A percentile compares a stretch with the other conserved stretches of the same genome.
Evolutionary conservation across 2,113 vertebrate genomes (phyloP).

Genomic region (Rhinoptilus africanus): DNA sequence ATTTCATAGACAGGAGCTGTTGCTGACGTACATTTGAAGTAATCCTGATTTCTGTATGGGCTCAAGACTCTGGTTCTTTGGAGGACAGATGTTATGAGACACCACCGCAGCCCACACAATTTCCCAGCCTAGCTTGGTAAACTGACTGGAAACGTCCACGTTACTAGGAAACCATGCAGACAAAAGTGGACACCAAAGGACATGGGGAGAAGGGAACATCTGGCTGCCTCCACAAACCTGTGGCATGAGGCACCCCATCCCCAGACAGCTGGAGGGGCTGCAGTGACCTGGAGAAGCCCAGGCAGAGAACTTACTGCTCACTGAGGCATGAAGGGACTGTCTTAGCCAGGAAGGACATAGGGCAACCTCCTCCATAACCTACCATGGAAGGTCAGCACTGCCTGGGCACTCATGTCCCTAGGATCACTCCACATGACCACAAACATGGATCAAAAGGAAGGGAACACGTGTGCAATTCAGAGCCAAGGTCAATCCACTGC

Average conservation of each 20-base stretch:
- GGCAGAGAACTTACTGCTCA: background rate
- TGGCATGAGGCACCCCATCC: background rate
- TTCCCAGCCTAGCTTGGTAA: background rate
- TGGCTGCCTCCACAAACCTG: background rate
- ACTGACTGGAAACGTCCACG: background rate
- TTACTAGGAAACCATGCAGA: background rate
- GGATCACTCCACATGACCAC: background rate
- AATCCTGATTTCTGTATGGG: background rate
- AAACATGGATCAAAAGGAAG: background rate
- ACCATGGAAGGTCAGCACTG: background rate
- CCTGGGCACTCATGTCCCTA: background rate
- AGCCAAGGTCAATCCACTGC: background rate
- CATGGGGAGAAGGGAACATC: background rate
- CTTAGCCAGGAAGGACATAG: background rate
- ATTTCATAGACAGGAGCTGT: background rate
- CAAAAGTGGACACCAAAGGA: background rate
- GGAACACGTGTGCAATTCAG: background rate
- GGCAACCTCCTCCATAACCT: background rate
- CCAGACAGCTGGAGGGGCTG: background rate
- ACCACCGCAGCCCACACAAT: background rate
- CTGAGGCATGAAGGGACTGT: background rate
- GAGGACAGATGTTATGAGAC: background rate
- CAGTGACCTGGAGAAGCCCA: background rate
- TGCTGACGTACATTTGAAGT: background rate
- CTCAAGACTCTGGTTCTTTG: background rate